Percentiles rank a stretch among this genome's conserved stretches.
Conservation (phyloP, 2,888 invertebrate genomes). For the Ditylenchus weischeri region DNA sequence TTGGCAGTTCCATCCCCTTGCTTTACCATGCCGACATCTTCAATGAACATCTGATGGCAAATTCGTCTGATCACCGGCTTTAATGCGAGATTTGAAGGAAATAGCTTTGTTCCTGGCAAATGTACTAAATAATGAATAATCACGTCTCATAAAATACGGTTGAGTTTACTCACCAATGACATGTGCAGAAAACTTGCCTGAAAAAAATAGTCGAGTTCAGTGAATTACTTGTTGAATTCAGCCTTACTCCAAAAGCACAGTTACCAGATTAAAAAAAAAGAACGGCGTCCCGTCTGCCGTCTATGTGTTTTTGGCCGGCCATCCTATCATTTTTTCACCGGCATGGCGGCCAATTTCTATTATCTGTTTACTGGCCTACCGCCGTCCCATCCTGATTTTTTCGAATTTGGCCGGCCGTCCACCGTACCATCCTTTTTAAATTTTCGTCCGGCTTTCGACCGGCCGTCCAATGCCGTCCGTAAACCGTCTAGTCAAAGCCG, state of each 20-base stretch:
- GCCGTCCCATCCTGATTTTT: no score
- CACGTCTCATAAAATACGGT: conserved; percentile 31
- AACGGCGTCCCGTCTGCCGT: no score
- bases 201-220: not conserved
- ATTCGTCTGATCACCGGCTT: conserved; percentile 26
- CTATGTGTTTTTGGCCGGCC: no score
- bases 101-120: conserved; percentile 16
- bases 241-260: no score
- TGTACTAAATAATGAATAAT: not conserved
- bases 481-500: no score
- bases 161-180: conserved; percentile 27
- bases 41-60: conserved; percentile 20
- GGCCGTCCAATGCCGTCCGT: no score
- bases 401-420: no score
- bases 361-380: no score
- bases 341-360: no score
- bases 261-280: not conserved
- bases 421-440: no score
- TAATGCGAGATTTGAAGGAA: conserved; percentile 28
- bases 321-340: no score
- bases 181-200: conserved; percentile 27
- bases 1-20: conserved; percentile 14
- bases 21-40: conserved; percentile 22
- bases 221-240: not conserved
- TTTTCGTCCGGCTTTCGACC: no score